These are phyloP conservation scores for Gymnocephalus cernua DNA, from an alignment of 2,113 vertebrate genomes.

Conservation along the genomic window DNA sequence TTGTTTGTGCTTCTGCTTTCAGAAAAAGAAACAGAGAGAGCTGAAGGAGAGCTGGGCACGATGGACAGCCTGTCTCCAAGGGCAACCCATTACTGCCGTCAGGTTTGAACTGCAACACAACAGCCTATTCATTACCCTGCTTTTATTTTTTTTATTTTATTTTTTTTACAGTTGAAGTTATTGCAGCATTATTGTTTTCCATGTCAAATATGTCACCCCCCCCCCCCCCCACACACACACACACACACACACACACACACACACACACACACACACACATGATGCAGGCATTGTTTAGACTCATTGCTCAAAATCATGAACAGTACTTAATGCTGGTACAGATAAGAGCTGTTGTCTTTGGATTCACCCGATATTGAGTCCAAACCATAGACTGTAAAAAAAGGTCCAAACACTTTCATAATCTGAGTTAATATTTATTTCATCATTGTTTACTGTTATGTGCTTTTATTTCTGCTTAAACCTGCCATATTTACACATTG, in stretches of 20 bases:
- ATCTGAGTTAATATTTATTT: no score
- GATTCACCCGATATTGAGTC: not conserved
- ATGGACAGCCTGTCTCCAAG: constrained; percentile 84
- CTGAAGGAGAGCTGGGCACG: constrained; percentile 83
- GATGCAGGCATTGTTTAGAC: constrained; percentile 24
- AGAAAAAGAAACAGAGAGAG: constrained; percentile 84
- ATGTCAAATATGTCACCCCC: constrained; percentile 33
- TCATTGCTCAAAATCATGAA: constrained; percentile 13
- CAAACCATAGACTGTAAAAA: no score
- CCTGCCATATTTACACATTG: no score
- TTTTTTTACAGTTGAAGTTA: constrained; percentile 41
- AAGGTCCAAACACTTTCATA: not conserved
- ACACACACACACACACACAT: no score
- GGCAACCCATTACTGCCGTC: constrained; percentile 84
- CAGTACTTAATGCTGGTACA: not conserved
- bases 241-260: no score
- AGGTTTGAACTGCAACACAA: constrained; percentile 76
- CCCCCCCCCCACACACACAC: no score
- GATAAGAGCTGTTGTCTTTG: not conserved
- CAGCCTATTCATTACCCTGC: constrained; percentile 53
- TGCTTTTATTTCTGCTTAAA: no score
- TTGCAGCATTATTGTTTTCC: constrained; percentile 49
- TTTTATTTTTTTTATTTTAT: not conserved
- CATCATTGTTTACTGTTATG: no score
- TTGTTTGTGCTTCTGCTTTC: constrained; percentile 49